Percentiles rank a stretch among this genome's conserved stretches.
Conservation (phyloP, 2,113 vertebrate genomes). For the Dissostichus mawsoni region DNA sequence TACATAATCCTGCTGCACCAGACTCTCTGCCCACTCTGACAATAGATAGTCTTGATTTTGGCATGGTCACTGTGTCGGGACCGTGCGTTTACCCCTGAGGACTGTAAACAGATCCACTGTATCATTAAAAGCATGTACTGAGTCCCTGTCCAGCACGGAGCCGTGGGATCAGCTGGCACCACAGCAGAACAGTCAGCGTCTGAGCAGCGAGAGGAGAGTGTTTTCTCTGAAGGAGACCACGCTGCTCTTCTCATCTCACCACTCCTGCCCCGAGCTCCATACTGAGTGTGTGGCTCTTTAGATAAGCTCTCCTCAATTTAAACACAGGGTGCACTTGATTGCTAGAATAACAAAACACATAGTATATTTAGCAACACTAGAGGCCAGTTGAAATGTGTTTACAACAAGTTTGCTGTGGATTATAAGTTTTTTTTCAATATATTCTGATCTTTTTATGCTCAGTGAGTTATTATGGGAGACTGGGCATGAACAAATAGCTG, state of each 20-base stretch:
- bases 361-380: constrained; percentile 35
- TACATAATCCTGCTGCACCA: constrained; percentile 53
- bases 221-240: constrained; percentile 32
- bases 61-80: constrained; percentile 39
- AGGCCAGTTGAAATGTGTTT: constrained; percentile 2
- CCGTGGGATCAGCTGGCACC: constrained; percentile 36
- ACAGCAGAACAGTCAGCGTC: constrained; percentile 17
- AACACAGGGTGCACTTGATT: constrained; percentile 16
- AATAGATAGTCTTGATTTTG: constrained; percentile 46
- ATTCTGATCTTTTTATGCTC: background rate
- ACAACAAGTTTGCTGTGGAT: background rate
- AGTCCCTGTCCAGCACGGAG: constrained; percentile 40
- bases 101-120: constrained; percentile 72
- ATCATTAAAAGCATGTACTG: constrained; percentile 65
- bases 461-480: background rate
- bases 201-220: constrained; percentile 37
- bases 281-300: constrained; percentile 34
- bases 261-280: constrained; percentile 7
- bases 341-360: constrained; percentile 6
- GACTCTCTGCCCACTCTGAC: constrained; percentile 25
- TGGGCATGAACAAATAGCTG: background rate
- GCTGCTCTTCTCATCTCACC: constrained; percentile 24
- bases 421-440: no score
- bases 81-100: constrained; percentile 47
- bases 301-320: constrained; percentile 43